phyloP scores from a whole-genome alignment of 2,888 invertebrate species.

The Griposia aprilina region DNA sequence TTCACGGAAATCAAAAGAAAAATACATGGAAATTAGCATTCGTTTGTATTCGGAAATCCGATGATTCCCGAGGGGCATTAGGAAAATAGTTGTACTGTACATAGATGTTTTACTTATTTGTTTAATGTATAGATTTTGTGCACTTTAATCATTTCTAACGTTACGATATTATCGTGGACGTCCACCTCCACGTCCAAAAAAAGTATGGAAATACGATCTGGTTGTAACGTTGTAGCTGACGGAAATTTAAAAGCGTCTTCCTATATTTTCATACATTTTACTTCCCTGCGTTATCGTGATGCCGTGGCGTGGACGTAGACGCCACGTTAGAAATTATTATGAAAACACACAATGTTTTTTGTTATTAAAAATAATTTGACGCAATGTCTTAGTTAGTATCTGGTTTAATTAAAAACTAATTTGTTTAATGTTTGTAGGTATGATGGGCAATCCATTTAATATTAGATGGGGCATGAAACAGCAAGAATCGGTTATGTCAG shows the following conservation, averaged over 20 bases:
- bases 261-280: background rate
- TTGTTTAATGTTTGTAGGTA: constrained; percentile 29
- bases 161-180: background rate
- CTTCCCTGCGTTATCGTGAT: background rate
- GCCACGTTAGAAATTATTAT: background rate
- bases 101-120: background rate
- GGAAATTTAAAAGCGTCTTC: background rate
- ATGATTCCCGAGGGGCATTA: too few relatives aligned
- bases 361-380: background rate
- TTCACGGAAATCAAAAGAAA: too few relatives aligned
- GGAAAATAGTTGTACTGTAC: too few relatives aligned
- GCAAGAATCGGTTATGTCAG: background rate
- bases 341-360: background rate
- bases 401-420: background rate
- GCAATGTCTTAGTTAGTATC: background rate
- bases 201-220: background rate
- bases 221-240: background rate
- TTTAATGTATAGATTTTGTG: background rate
- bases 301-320: background rate
- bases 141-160: background rate
- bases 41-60: too few relatives aligned
- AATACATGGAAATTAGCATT: too few relatives aligned
- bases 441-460: background rate
- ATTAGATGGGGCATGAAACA: background rate
- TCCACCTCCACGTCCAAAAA: background rate